Evolutionary conservation across 2,888 invertebrate genomes (phyloP).

Genomic region (Pseudococcus longispinus): DNA sequence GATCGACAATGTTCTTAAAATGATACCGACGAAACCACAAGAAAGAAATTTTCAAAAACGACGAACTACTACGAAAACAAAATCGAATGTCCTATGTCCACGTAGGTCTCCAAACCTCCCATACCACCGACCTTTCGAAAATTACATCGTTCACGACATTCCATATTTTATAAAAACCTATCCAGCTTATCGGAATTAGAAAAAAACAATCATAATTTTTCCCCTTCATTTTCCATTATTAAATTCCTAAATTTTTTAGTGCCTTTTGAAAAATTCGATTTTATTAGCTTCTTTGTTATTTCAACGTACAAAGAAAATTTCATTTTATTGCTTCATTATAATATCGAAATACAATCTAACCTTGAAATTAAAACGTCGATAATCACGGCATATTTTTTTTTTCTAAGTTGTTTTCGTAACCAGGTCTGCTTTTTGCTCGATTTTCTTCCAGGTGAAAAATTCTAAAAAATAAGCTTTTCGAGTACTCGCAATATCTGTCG

Average conservation of each 20-base stretch:
- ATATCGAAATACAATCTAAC: background rate
- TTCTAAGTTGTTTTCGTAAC: background rate
- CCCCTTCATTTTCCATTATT: background rate
- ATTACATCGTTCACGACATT: background rate
- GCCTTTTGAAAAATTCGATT: background rate
- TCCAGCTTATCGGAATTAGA: background rate
- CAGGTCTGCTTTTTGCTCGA: background rate
- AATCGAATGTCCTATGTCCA: too few species aligned
- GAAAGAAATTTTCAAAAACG: too few species aligned
- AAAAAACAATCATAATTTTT: background rate
- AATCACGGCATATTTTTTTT: background rate
- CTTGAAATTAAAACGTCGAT: constrained; percentile 4
- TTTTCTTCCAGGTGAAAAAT: background rate
- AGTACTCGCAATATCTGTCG: background rate
- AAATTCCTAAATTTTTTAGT: background rate
- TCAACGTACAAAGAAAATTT: background rate
- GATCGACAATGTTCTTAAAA: too few species aligned
- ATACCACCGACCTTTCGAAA: too few species aligned
- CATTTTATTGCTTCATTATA: constrained; percentile 4
- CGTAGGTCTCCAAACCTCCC: too few species aligned
- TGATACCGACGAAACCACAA: too few species aligned
- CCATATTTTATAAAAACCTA: background rate
- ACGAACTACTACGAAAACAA: too few species aligned
- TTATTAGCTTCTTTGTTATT: constrained; percentile 4
- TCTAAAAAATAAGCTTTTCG: background rate